Evolutionary conservation across 2,888 invertebrate species (phyloP).

Genomic region (Hipparchia semele): DNA sequence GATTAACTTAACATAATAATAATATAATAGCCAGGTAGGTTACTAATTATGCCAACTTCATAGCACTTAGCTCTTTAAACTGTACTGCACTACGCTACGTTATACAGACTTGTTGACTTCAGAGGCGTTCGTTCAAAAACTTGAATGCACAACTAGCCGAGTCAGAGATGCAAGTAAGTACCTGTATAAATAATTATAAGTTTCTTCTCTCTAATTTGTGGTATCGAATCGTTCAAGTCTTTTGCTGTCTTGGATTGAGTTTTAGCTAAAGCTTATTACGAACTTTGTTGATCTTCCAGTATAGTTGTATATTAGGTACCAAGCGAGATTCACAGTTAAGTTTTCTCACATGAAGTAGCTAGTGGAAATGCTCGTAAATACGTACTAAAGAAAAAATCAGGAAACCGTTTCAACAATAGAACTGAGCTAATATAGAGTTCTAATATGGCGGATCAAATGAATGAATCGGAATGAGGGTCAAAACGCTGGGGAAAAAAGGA

Average conservation of each 20-base stretch:
- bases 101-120: slow-evolving; percentile 22
- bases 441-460: no score
- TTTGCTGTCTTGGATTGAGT: slow-evolving; percentile 25
- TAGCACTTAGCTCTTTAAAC: slow-evolving; percentile 22
- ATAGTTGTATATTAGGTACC: no score
- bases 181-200: slow-evolving; percentile 31
- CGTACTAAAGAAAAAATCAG: no score
- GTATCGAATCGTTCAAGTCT: slow-evolving; percentile 24
- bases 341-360: neutral
- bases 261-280: slow-evolving; percentile 19
- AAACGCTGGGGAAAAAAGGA: no score
- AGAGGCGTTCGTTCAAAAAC: slow-evolving; percentile 30
- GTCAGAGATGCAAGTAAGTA: slow-evolving; percentile 18
- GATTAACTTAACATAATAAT: slow-evolving; percentile 13
- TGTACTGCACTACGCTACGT: slow-evolving; percentile 24
- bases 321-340: neutral
- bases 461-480: no score
- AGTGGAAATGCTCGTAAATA: neutral
- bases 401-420: no score
- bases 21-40: slow-evolving; percentile 14
- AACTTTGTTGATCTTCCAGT: slow-evolving; percentile 2
- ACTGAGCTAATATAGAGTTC: no score
- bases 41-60: slow-evolving; percentile 21
- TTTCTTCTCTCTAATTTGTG: slow-evolving; percentile 26
- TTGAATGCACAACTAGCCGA: slow-evolving; percentile 27